A percentile compares a stretch with the other conserved stretches of the same genome.
These are phyloP conservation scores for Hypothenemus hampei DNA, from an alignment of 1,140 invertebrate genomes.

Conservation along the genomic window DNA sequence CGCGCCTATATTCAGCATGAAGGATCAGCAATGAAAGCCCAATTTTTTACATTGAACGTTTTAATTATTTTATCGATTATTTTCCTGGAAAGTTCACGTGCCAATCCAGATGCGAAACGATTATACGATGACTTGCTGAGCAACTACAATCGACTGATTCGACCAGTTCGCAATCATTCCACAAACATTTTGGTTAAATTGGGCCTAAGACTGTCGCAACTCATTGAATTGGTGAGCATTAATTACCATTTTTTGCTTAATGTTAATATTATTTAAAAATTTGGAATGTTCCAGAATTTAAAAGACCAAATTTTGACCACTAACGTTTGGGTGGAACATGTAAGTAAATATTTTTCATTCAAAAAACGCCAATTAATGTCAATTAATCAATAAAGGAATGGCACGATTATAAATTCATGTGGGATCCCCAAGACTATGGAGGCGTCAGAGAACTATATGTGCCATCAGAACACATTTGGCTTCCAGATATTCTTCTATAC, in stretches of 20 bases:
- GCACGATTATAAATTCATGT: conserved; percentile 95
- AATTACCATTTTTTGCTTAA: background rate
- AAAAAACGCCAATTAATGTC: conserved; percentile 4
- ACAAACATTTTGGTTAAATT: conserved; percentile 91
- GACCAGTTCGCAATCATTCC: conserved; percentile 89
- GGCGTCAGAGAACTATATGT: conserved; percentile 90
- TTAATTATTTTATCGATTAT: conserved; percentile 4
- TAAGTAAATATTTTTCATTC: conserved; percentile 55
- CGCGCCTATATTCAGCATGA: too few species aligned
- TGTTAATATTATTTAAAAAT: conserved; percentile 10
- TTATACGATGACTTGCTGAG: conserved; percentile 92
- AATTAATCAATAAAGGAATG: conserved; percentile 64
- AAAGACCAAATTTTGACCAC: conserved; percentile 96
- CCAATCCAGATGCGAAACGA: conserved; percentile 85
- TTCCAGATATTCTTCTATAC: conserved; percentile 95
- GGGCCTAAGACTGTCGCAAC: conserved; percentile 85
- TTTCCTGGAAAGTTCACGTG: conserved; percentile 16
- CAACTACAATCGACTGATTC: conserved; percentile 92
- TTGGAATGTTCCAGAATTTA: conserved; percentile 67
- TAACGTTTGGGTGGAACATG: conserved; percentile 94
- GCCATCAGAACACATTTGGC: conserved; percentile 89
- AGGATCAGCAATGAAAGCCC: too few species aligned
- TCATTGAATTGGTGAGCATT: conserved; percentile 87
- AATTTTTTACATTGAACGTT: too few species aligned
- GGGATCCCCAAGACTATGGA: conserved; percentile 93